Evolutionary conservation across 53 echinoderm and acorn worm genomes (phyloP).

Genomic region (Temnopleurus reevesii): DNA sequence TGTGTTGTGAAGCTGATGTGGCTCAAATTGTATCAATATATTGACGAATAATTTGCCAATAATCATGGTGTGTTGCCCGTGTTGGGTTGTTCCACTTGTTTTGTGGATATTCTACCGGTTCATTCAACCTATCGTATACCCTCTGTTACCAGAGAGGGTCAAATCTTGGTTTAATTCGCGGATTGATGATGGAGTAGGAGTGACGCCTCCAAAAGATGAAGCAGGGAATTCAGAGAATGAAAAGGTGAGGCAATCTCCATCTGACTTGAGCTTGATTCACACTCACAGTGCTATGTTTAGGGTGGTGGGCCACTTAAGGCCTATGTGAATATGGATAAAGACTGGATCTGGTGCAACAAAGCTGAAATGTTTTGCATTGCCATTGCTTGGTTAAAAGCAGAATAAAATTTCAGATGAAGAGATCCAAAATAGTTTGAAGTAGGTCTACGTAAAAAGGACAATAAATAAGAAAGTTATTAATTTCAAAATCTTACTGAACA

Average conservation of each 20-base stretch:
- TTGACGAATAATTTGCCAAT: not conserved
- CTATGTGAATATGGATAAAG: too few relatives aligned
- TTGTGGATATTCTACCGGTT: constrained; percentile 89
- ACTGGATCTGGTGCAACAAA: too few relatives aligned
- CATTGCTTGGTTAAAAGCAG: too few relatives aligned
- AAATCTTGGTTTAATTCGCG: constrained; percentile 81
- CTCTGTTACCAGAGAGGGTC: constrained; percentile 76
- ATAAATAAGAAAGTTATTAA: too few relatives aligned
- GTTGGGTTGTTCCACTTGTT: constrained; percentile 84
- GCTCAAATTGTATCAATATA: too few relatives aligned
- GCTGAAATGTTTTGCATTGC: too few relatives aligned
- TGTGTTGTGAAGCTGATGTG: too few relatives aligned
- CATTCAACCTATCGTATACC: constrained; percentile 83
- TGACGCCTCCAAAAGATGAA: constrained; percentile 46
- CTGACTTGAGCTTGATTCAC: not conserved
- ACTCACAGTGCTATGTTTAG: not conserved
- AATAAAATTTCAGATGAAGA: too few relatives aligned
- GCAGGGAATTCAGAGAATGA: constrained; percentile 50
- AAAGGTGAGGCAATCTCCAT: constrained; percentile 7
- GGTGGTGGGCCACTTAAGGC: too few relatives aligned
- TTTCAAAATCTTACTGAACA: too few relatives aligned
- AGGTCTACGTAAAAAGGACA: too few relatives aligned
- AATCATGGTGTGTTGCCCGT: constrained; percentile 88
- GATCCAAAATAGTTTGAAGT: too few relatives aligned
- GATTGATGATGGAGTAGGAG: constrained; percentile 71